Evolutionary conservation across 2,113 vertebrate genomes (phyloP).

Genomic region (Protobothrops flavoviridis): DNA sequence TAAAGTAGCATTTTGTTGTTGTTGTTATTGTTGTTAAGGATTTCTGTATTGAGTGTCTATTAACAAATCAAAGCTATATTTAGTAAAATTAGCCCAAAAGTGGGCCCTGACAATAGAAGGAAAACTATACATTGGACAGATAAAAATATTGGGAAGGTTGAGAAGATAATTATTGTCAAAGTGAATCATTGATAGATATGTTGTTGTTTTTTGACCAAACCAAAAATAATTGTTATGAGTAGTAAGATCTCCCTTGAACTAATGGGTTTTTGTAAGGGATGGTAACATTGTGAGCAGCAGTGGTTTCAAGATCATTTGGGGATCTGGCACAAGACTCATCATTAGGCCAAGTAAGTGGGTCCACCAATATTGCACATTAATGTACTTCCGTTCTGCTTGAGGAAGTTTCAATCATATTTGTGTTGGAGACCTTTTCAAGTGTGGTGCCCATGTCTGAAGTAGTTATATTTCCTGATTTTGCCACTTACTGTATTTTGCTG

Average conservation of each 20-base stretch:
- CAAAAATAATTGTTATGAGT: neutral
- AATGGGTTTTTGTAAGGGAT: neutral
- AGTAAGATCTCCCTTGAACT: neutral
- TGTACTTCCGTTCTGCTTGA: neutral
- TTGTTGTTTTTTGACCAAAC: neutral
- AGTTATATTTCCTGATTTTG: neutral
- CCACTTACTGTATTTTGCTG: neutral
- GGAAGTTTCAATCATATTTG: neutral
- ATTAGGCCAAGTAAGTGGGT: neutral
- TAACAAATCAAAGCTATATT: no score
- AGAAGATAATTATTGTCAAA: no score
- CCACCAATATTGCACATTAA: neutral
- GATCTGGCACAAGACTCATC: neutral
- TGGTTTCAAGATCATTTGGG: neutral
- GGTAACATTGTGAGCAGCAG: neutral
- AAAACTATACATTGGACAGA: no score
- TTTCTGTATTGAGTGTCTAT: no score
- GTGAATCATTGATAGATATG: no score
- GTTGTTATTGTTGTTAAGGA: no score
- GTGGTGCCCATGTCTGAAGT: no score
- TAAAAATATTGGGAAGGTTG: no score
- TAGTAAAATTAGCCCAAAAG: no score
- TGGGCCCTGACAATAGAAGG: no score
- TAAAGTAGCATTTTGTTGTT: no score
- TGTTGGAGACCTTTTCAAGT: neutral